Percentiles rank a stretch among this genome's conserved stretches.
Conservation (phyloP, 2,888 invertebrate genomes). For the Dicranocentrus wangi region DNA sequence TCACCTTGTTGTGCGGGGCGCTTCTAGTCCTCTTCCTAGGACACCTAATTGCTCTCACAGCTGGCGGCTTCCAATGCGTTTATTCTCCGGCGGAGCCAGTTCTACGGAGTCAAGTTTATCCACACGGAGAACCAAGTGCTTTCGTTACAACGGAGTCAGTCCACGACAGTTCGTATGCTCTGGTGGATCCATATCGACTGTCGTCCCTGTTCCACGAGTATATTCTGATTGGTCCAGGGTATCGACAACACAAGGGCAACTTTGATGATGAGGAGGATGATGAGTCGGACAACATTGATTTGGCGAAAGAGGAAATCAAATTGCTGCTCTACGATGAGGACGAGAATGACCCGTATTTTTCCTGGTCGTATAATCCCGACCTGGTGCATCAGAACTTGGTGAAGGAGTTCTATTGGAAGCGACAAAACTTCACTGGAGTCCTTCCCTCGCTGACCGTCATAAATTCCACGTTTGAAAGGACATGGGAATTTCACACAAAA, state of each 20-base stretch:
- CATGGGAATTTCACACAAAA: slow-evolving; percentile 15
- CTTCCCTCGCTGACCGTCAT: slow-evolving; percentile 38
- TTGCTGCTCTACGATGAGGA: slow-evolving; percentile 18
- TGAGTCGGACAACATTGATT: background rate
- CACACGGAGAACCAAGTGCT: background rate
- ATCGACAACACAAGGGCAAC: background rate
- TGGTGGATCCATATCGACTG: slow-evolving; percentile 31
- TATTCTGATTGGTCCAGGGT: slow-evolving; percentile 37
- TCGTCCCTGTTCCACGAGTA: slow-evolving; percentile 46
- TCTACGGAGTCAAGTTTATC: too few species aligned
- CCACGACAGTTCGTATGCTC: background rate
- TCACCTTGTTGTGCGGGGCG: too few species aligned
- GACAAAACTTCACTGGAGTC: slow-evolving; percentile 50
- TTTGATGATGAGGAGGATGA: background rate
- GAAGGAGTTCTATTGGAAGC: too few species aligned
- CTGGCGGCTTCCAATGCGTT: too few species aligned
- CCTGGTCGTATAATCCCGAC: too few species aligned
- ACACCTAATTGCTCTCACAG: too few species aligned
- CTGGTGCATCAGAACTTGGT: too few species aligned
- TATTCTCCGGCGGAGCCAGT: too few species aligned
- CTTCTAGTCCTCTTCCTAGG: too few species aligned
- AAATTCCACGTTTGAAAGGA: slow-evolving; percentile 43
- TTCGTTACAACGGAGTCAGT: slow-evolving; percentile 18
- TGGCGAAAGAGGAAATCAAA: slow-evolving; percentile 20
- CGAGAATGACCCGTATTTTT: too few species aligned